Evolutionary conservation across 1,140 invertebrate genomes (phyloP).

Genomic region (Heterodera carotae): DNA sequence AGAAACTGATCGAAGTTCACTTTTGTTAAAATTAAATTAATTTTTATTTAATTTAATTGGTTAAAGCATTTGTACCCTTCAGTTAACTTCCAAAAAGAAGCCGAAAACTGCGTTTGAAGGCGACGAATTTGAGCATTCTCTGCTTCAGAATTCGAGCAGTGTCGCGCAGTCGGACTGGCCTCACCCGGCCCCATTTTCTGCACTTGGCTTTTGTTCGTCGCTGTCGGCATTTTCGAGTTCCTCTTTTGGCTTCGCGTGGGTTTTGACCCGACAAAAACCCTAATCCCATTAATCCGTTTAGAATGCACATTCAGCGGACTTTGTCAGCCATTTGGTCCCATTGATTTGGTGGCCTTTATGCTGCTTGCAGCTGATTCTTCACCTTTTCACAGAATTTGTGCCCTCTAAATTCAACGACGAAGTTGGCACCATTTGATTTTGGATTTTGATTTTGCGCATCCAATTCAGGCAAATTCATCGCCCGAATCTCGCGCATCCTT

Average conservation of each 20-base stretch:
- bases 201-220: conserved; percentile 49
- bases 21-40: not conserved
- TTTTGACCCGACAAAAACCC: conserved; percentile 2
- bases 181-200: conserved; percentile 43
- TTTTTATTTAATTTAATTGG: conserved; percentile 56
- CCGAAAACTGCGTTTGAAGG: no score
- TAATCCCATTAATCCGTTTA: not conserved
- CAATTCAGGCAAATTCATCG: conserved; percentile 76
- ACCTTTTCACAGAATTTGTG: conserved; percentile 33
- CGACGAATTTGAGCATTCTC: not conserved
- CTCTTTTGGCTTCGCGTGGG: conserved; percentile 42
- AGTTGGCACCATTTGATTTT: not conserved
- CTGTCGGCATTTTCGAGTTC: conserved; percentile 45
- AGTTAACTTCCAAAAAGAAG: no score
- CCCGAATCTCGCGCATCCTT: conserved; percentile 84
- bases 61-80: no score
- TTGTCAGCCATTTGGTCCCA: conserved; percentile 25
- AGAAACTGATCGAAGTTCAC: conserved; percentile 67
- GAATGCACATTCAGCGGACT: conserved; percentile 30
- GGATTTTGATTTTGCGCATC: not conserved
- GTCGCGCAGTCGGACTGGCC: conserved; percentile 32
- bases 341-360: conserved; percentile 47
- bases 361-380: conserved; percentile 42
- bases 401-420: not conserved
- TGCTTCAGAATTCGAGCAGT: conserved; percentile 36